Percentiles rank a stretch among this genome's conserved stretches.
Conservation (phyloP, 1,140 invertebrate species). For the Meloidogyne floridensis region DNA sequence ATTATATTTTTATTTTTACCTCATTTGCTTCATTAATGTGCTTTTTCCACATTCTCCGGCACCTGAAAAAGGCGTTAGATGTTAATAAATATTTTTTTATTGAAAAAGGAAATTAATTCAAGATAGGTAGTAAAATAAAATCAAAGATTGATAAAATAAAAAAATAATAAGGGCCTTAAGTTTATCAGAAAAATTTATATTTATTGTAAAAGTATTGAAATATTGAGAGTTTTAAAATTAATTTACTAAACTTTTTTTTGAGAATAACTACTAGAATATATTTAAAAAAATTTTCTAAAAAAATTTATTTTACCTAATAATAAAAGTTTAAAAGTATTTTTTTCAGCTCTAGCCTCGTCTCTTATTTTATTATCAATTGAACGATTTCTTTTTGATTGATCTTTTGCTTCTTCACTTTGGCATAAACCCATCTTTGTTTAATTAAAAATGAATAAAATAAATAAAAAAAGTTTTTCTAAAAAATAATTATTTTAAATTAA, state of each 20-base stretch:
- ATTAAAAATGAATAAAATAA: too few species aligned
- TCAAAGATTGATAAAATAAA: too few species aligned
- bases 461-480: too few species aligned
- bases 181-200: too few species aligned
- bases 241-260: too few species aligned
- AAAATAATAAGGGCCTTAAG: too few species aligned
- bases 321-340: slow-evolving; percentile 52
- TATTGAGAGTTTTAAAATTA: too few species aligned
- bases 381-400: slow-evolving; percentile 30
- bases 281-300: neutral
- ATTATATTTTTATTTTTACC: slow-evolving; percentile 36
- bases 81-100: too few species aligned
- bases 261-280: too few species aligned
- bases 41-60: slow-evolving; percentile 54
- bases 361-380: slow-evolving; percentile 36
- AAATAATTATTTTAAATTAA: too few species aligned
- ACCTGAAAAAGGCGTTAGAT: neutral
- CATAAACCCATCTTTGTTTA: slow-evolving; percentile 31
- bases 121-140: too few species aligned
- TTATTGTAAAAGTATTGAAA: too few species aligned
- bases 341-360: slow-evolving; percentile 32
- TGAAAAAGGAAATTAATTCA: neutral
- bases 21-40: slow-evolving; percentile 55
- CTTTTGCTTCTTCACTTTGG: slow-evolving; percentile 41
- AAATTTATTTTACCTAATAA: slow-evolving; percentile 36